These are phyloP conservation scores for Rhagium mordax DNA, from an alignment of 2,888 invertebrate species.

Conservation along the genomic window DNA sequence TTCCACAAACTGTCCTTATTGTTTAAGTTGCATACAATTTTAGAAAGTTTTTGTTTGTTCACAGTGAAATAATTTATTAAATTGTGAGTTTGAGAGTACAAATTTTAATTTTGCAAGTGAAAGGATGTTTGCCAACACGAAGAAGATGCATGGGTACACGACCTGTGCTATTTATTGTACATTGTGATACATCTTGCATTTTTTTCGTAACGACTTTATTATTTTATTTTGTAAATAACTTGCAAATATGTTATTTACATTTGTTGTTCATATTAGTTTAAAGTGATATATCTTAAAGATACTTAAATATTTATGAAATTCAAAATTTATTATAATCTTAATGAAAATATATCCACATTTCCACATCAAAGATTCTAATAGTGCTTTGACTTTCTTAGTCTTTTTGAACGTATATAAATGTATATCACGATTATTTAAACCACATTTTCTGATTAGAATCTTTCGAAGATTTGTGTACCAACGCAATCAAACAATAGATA, in stretches of 20 bases:
- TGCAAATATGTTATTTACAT: not conserved
- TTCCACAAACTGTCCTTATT: not conserved
- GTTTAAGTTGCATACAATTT: conserved; percentile 9
- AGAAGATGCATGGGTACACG: conserved; percentile 16
- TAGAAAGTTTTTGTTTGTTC: conserved; percentile 21
- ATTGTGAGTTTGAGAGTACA: conserved; percentile 14
- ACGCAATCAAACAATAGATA: no score
- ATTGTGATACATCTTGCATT: not conserved
- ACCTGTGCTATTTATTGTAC: conserved; percentile 15
- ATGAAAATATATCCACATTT: no score
- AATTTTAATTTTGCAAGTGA: conserved; percentile 29
- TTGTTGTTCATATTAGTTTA: not conserved
- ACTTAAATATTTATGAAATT: no score
- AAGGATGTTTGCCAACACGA: conserved; percentile 31
- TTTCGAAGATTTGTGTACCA: no score
- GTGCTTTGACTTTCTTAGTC: no score
- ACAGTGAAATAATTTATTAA: conserved; percentile 13
- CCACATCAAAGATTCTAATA: no score
- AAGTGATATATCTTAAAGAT: no score
- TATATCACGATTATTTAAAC: no score
- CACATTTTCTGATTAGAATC: no score
- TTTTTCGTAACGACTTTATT: not conserved
- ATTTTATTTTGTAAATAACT: not conserved
- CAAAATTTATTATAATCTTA: no score
- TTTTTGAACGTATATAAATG: no score